These are phyloP conservation scores for Rotaria macrura DNA, from an alignment of 2,888 invertebrate species.

Conservation along the genomic window DNA sequence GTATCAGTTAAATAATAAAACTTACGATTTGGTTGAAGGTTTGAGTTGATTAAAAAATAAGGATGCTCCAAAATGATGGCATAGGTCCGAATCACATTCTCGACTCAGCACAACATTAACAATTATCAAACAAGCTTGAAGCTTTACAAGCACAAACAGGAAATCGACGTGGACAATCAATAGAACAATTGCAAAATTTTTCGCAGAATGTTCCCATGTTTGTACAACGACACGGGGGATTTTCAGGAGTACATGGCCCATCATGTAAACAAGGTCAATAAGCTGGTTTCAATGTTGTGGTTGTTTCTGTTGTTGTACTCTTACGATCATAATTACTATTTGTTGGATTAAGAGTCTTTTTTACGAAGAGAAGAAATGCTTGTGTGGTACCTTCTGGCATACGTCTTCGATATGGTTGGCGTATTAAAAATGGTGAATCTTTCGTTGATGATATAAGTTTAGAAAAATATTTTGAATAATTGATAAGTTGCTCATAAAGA, in stretches of 20 bases:
- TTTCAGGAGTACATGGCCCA: conserved; percentile 60
- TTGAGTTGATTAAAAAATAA: neutral
- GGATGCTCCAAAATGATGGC: conserved; percentile 88
- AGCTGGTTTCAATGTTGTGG: neutral
- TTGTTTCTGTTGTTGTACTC: too few species aligned
- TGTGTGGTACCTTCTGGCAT: neutral
- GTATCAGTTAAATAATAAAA: neutral
- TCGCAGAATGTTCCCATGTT: conserved; percentile 93
- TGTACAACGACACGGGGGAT: conserved; percentile 61
- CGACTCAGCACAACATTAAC: conserved; percentile 93
- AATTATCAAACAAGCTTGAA: conserved; percentile 95
- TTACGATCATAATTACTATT: too few species aligned
- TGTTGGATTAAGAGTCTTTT: too few species aligned
- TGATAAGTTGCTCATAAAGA: neutral
- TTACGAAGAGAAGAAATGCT: neutral
- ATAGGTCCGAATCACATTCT: conserved; percentile 97
- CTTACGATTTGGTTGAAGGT: neutral
- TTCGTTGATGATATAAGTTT: too few species aligned
- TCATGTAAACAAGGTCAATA: conserved; percentile 79
- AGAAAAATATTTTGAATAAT: neutral
- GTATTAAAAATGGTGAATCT: too few species aligned
- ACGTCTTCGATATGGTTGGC: neutral
- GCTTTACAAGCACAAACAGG: conserved; percentile 96
- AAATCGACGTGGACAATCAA: conserved; percentile 70
- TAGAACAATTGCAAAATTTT: conserved; percentile 81